Base-by-base conservation (phyloP, 2,888 invertebrate genomes). In the Agrilus biguttatus region DNA sequence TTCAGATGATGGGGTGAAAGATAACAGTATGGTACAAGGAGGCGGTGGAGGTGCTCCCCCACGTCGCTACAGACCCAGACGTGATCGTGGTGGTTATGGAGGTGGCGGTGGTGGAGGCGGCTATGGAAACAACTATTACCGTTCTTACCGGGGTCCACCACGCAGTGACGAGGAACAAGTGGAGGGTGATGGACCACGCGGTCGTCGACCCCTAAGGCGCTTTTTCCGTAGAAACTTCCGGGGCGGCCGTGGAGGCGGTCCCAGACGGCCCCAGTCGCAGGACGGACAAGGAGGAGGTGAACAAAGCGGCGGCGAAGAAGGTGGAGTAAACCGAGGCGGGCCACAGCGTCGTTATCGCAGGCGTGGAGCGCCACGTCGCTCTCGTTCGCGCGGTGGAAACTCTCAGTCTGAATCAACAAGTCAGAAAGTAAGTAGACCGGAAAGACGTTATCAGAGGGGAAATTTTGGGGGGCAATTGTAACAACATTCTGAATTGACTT, bases 171-270 rank as follows among this genome's bases (percentile, higher is more conserved):
- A 67, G 46, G 69, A 63, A 42, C 62, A 60, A 55, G 59, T 60
- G 32, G 66, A 67, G 42, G 64, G 63, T 34, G 67, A 65, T 44
- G 65, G 71, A 47, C 70, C 70, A 35, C 71, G 72, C 46, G 69
- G 71, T 40, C 62, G 65, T 49, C 66, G 70, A 47, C 70, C 72
- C 49, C 65, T 67, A 48, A 69, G 73, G 57, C 75, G 81, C 56
- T 83, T 78, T 67, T 83, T 78, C 78, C 81, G 80, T 28, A 47
- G 49, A 46, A 83, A 83, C 63, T 80, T 77, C 72, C 78, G 80
- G 51, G 79, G 80, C 39, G 78, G 79, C 52, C 71, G 78, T 51
- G 77, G 72, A 39, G 68, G 77, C 35, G 69, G 69, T 42, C 65
- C 65, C 45, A 61, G 72, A 49, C 67, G 72, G 51, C 71, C 72